A percentile compares a stretch with the other conserved stretches of the same genome.
Evolutionary conservation across 2,888 invertebrate genomes (phyloP).

Genomic region (Selenia dentaria): DNA sequence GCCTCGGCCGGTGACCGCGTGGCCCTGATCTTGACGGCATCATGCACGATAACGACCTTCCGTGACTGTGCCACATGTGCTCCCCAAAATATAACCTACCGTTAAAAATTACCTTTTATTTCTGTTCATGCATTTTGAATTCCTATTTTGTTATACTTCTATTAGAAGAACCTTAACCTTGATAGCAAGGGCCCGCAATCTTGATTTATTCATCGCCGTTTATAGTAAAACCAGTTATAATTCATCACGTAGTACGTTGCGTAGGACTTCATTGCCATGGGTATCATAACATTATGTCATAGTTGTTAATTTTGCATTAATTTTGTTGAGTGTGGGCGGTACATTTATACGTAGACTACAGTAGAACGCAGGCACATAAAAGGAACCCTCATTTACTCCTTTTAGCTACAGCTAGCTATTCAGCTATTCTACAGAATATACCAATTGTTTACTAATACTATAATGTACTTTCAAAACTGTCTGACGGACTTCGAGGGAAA

Average conservation of each 20-base stretch:
- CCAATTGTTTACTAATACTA: slow-evolving; percentile 73
- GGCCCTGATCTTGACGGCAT: slow-evolving; percentile 77
- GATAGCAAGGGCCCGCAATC: slow-evolving; percentile 32
- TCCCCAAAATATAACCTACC: not conserved
- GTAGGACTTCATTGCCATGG: slow-evolving; percentile 52
- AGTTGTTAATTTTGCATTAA: slow-evolving; percentile 5
- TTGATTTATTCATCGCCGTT: slow-evolving; percentile 31
- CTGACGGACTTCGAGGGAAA: slow-evolving; percentile 52
- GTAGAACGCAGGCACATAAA: too few species aligned
- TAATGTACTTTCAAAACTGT: slow-evolving; percentile 67
- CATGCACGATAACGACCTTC: slow-evolving; percentile 48
- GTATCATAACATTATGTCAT: slow-evolving; percentile 28
- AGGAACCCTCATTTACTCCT: too few species aligned
- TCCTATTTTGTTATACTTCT: not conserved
- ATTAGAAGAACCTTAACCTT: slow-evolving; percentile 38
- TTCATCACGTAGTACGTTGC: slow-evolving; percentile 43
- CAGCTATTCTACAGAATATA: slow-evolving; percentile 40
- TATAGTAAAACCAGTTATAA: slow-evolving; percentile 47
- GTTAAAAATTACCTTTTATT: not conserved
- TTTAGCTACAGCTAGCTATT: too few species aligned
- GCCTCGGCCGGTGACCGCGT: slow-evolving; percentile 67
- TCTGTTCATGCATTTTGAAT: not conserved
- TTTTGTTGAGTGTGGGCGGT: slow-evolving; percentile 16
- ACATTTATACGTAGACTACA: slow-evolving; percentile 8
- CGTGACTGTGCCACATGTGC: slow-evolving; percentile 37